phyloP scores from a whole-genome alignment of 2,113 vertebrate genomes.

The Brachirus orientalis region DNA sequence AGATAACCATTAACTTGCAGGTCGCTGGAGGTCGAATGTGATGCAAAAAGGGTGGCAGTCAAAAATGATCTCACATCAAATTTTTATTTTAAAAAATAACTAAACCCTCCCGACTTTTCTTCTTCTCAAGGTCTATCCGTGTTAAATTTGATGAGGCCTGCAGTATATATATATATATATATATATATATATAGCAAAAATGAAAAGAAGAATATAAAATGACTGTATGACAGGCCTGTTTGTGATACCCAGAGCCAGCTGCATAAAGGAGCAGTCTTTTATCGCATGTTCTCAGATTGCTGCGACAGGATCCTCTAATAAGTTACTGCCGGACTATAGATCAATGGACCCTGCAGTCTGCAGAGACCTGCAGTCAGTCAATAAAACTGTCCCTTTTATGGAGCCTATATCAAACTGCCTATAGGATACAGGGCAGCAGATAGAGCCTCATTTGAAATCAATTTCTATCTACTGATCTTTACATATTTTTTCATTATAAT shows the following conservation, averaged over 20 bases:
- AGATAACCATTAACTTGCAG: no score
- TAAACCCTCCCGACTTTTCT: no score
- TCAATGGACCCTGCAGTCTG: conserved; percentile 54
- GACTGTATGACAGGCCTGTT: background rate
- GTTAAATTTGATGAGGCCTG: no score
- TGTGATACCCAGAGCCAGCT: background rate
- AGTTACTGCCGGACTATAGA: conserved; percentile 45
- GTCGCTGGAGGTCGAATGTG: no score
- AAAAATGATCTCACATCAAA: no score
- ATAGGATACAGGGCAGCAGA: conserved; percentile 29
- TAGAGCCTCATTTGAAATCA: conserved; percentile 24
- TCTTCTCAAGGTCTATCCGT: no score
- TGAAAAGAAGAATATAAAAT: no score
- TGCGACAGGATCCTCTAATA: conserved; percentile 31
- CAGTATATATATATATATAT: no score
- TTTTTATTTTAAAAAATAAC: no score
- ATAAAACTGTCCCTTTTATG: conserved; percentile 55
- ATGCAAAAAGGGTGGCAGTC: no score
- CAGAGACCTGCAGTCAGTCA: conserved; percentile 47
- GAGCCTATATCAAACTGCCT: conserved; percentile 32
- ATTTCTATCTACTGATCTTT: conserved; percentile 34
- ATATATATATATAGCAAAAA: no score
- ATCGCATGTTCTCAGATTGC: conserved; percentile 1
- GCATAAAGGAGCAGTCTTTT: conserved; percentile 16
- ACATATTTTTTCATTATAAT: conserved; percentile 1